Base-by-base conservation (phyloP, 2,888 invertebrate species). In the Cerastis leucographa region DNA sequence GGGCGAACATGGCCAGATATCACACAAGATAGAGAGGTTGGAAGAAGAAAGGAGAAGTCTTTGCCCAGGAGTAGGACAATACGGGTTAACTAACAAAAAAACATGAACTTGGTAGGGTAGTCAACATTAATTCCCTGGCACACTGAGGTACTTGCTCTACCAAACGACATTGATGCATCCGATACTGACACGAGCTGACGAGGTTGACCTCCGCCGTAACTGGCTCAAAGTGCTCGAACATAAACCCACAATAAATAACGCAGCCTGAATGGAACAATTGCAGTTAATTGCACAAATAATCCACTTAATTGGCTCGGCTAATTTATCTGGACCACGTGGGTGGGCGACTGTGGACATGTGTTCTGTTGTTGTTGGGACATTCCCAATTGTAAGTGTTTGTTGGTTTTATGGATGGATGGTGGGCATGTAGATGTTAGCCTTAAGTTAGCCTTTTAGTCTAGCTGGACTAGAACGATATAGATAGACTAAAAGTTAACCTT, bases 281-380 rank as follows among this genome's bases (percentile, higher is more conserved):
- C 86, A 87, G 82, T 91, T 91, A 93, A 93, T 93, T 92, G 91
- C 88, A 89, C 90, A 90, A 90, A 89, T 93, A 92, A 93, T 93
- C 90, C 88, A 83, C 80, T 87, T 91, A 91, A 93, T 91, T 89
- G 90, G 89, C 90, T 86, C 85, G 78, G 84, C 87, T 89, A 89
- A 89, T 89, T 87, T 88, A 88, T 87, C 80, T 83, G 71, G 86
- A 67, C 74, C 80, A 87, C 83, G 89, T 88, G 87, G 87, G 88
- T 87, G 90, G 90, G 40, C 61, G 66, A 69, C 40, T 73, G 71
- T 61, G 46, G 11, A 74, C 78, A 81, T 71, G 70, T 67, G 65
- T 74, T 71, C 51, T 71, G 71, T 54, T 76, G 44, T 71, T 71
- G 71, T n/a, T 44, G 49, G 71, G 76, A 71, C 69, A 78, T 68